Evolutionary conservation across 2,888 invertebrate genomes (phyloP).

Genomic region (Acronicta aceris): DNA sequence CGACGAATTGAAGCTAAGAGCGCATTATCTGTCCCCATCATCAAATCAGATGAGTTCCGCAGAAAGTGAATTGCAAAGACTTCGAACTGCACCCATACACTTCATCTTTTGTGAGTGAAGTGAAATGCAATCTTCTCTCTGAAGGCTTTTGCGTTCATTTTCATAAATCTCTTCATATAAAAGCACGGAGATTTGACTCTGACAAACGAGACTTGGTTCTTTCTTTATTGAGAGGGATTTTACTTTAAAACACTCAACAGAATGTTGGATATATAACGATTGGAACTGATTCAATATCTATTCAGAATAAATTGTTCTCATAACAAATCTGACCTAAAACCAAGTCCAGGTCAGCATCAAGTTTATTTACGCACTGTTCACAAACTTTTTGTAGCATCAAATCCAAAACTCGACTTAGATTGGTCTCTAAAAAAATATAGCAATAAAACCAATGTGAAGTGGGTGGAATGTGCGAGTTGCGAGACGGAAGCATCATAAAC

Average conservation of each 20-base stretch:
- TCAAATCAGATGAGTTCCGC: conserved; percentile 35
- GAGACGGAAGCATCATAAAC: conserved; percentile 59
- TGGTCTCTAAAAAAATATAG: conserved; percentile 48
- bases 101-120: conserved; percentile 25
- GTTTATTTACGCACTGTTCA: conserved; percentile 13
- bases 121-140: conserved; percentile 44
- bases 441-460: conserved; percentile 58
- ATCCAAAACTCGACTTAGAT: conserved; percentile 23
- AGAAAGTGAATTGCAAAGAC: conserved; percentile 34
- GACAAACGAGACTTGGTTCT: conserved; percentile 36
- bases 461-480: conserved; percentile 56
- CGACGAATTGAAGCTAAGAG: conserved; percentile 20
- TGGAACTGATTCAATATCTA: no score
- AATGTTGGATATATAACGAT: conserved; percentile 1
- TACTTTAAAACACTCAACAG: conserved; percentile 34
- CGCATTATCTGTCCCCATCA: conserved; percentile 32
- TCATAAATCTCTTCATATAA: conserved; percentile 49
- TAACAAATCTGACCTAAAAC: no score
- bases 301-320: no score
- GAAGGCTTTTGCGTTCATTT: conserved; percentile 42
- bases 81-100: conserved; percentile 34
- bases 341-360: no score
- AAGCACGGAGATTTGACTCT: conserved; percentile 43
- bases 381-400: conserved; percentile 28
- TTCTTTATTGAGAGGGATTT: conserved; percentile 41